A percentile compares a stretch with the other conserved stretches of the same genome.
Evolutionary conservation across 2,888 invertebrate species (phyloP).

Genomic region (Leptinotarsa tumamoca): DNA sequence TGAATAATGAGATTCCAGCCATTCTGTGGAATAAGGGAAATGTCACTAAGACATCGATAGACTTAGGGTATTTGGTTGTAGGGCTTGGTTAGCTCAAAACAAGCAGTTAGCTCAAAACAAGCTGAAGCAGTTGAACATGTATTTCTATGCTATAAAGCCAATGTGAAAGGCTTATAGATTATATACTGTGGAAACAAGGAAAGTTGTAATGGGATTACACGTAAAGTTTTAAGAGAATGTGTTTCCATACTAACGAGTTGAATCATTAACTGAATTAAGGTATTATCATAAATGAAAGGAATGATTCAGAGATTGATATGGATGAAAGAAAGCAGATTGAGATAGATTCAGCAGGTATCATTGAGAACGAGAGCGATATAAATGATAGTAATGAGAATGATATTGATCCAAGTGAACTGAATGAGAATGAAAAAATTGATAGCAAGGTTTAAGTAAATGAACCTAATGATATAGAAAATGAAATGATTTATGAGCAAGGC

Average conservation of each 20-base stretch:
- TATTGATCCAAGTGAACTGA: not conserved
- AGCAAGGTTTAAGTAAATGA: not conserved
- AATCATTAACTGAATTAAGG: too few species aligned
- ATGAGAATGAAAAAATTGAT: not conserved
- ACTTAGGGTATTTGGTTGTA: not conserved
- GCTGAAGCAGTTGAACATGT: too few species aligned
- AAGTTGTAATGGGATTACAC: not conserved
- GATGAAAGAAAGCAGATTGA: too few species aligned
- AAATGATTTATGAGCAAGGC: not conserved
- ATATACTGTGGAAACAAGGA: too few species aligned
- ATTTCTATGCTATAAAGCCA: too few species aligned
- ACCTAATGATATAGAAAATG: not conserved
- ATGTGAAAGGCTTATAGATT: too few species aligned
- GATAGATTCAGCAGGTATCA: too few species aligned
- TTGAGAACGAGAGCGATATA: not conserved
- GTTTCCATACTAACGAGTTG: not conserved
- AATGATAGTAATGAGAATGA: not conserved
- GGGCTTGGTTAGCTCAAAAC: not conserved
- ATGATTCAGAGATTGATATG: too few species aligned
- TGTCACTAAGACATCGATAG: not conserved
- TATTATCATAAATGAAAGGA: too few species aligned
- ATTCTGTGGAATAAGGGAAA: too few species aligned
- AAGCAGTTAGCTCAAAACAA: not conserved
- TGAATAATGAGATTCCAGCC: too few species aligned
- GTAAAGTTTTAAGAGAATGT: not conserved